phyloP scores from a whole-genome alignment of 2,888 invertebrate genomes.

The Chloroclysta siterata region DNA sequence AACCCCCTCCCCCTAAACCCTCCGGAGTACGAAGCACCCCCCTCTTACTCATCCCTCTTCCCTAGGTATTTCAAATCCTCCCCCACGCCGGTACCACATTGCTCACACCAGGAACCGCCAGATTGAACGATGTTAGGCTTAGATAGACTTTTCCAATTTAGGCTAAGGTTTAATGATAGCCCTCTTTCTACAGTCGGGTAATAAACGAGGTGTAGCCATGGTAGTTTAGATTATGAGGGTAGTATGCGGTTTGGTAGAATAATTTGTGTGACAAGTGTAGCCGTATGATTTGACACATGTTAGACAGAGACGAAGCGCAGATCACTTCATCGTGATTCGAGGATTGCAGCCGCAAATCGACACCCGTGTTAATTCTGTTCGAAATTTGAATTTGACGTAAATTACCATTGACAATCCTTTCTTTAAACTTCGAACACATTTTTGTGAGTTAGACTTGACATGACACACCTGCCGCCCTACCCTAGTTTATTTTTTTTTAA shows the following conservation, averaged over 20 bases:
- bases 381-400: not conserved
- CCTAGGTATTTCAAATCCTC: conserved; percentile 81
- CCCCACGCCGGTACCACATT: conserved; percentile 75
- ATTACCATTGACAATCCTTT: not conserved
- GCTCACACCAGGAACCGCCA: conserved; percentile 77
- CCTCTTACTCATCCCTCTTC: conserved; percentile 88
- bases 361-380: not conserved
- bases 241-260: too few species aligned
- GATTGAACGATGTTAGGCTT: conserved; percentile 59
- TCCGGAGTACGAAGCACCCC: conserved; percentile 88
- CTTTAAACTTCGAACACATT: not conserved
- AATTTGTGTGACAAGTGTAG: too few species aligned
- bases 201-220: conserved; percentile 9
- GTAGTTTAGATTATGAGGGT: not conserved
- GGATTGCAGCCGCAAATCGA: too few species aligned
- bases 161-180: conserved; percentile 14
- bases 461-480: too few species aligned
- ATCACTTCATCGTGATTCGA: too few species aligned
- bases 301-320: too few species aligned
- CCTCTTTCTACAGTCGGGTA: not conserved
- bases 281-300: too few species aligned
- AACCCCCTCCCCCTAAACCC: conserved; percentile 72
- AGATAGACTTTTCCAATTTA: conserved; percentile 57
- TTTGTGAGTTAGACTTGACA: too few species aligned
- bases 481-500: too few species aligned